Evolutionary conservation across 2,888 invertebrate genomes (phyloP).

Genomic region (Ischnura elegans): DNA sequence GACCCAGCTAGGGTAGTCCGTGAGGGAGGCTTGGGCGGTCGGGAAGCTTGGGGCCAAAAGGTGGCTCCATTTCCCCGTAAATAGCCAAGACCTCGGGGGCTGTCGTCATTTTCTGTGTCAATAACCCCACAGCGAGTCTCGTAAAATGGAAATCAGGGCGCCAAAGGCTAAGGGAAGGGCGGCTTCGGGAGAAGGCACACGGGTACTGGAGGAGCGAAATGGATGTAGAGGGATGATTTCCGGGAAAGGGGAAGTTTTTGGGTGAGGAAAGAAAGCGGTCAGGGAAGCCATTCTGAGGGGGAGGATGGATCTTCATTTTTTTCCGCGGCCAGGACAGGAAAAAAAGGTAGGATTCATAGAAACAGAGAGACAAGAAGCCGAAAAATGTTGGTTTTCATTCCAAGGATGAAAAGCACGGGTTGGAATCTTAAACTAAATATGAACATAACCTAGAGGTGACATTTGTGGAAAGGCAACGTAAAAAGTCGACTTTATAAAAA

Average conservation of each 20-base stretch:
- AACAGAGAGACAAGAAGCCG: not conserved
- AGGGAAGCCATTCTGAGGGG: not conserved
- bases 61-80: slow-evolving; percentile 53
- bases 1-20: not conserved
- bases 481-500: no score
- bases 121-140: slow-evolving; percentile 44
- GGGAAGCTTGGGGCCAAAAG: not conserved
- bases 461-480: no score
- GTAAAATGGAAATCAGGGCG: slow-evolving; percentile 60
- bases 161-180: not conserved
- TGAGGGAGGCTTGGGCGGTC: not conserved
- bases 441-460: no score
- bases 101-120: slow-evolving; percentile 59
- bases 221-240: not conserved
- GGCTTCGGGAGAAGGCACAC: not conserved
- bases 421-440: no score
- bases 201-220: not conserved
- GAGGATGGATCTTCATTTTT: not conserved
- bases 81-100: slow-evolving; percentile 5
- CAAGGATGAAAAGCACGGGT: not conserved
- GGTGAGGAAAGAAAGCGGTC: slow-evolving; percentile 22
- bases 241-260: not conserved
- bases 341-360: no score
- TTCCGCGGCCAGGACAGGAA: not conserved
- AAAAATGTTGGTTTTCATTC: not conserved